phyloP scores from a whole-genome alignment of 2,113 vertebrate species.

The Gadus macrocephalus region DNA sequence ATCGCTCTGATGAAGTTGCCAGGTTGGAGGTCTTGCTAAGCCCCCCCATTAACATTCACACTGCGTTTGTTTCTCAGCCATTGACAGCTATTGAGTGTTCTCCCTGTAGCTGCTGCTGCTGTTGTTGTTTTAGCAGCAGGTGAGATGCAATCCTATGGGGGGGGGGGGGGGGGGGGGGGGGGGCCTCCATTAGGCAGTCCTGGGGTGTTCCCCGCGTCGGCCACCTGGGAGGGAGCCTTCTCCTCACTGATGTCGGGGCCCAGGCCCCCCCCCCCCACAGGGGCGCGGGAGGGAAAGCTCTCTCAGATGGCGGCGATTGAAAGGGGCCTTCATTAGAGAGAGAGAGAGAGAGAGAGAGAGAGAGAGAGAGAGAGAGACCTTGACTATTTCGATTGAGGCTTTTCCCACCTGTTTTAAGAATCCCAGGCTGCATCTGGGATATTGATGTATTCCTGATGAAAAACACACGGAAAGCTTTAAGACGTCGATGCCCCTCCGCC shows the following conservation, averaged over 20 bases:
- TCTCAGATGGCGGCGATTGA: conserved; percentile 44
- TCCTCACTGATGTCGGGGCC: conserved; percentile 41
- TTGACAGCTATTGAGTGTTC: conserved; percentile 24
- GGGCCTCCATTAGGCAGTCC: conserved; percentile 54
- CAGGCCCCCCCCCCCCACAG: conserved; percentile 26
- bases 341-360: not conserved
- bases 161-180: conserved; percentile 19
- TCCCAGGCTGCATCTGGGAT: conserved; percentile 32
- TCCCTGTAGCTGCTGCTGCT: conserved; percentile 20
- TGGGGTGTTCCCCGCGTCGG: conserved; percentile 43
- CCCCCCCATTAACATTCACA: conserved; percentile 61
- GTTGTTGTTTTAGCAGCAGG: conserved; percentile 48
- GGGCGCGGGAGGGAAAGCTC: conserved; percentile 50
- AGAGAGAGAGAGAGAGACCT: conserved; percentile 19
- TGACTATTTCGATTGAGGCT: conserved; percentile 48
- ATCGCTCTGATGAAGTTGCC: conserved; percentile 55
- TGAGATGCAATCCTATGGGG: conserved; percentile 31
- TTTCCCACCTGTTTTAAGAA: conserved; percentile 33
- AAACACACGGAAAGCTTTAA: conserved; percentile 31
- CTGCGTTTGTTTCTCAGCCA: conserved; percentile 45
- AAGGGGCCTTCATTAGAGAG: conserved; percentile 47
- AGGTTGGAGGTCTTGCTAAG: conserved; percentile 49
- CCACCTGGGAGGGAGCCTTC: conserved; percentile 53
- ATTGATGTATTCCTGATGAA: conserved; percentile 35
- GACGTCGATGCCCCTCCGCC: conserved; percentile 46